phyloP scores from a whole-genome alignment of 1,140 invertebrate species.

The Agraylea sexmaculata region DNA sequence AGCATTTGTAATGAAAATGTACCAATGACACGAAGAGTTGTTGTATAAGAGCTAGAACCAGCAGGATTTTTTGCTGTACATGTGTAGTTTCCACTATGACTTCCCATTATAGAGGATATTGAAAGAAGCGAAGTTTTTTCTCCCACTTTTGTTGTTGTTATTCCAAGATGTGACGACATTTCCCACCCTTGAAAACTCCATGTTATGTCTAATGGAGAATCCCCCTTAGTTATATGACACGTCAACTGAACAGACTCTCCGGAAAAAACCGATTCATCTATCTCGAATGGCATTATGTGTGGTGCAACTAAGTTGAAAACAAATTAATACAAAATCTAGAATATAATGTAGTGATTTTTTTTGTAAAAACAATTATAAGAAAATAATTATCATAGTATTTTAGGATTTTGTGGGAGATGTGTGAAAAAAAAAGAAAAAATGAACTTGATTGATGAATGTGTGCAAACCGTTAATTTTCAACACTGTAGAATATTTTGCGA shows the following conservation, averaged over 20 bases:
- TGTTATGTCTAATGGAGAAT: conserved; percentile 53
- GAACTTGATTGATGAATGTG: conserved; percentile 13
- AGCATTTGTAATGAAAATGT: conserved; percentile 20
- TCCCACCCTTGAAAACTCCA: conserved; percentile 60
- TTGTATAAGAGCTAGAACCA: conserved; percentile 51
- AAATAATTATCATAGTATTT: background rate
- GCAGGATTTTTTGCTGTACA: conserved; percentile 56
- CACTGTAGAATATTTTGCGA: conserved; percentile 48
- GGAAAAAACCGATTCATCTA: conserved; percentile 50
- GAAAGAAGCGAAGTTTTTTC: conserved; percentile 55
- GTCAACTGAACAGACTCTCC: conserved; percentile 60
- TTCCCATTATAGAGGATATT: conserved; percentile 35
- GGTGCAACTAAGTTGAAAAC: conserved; percentile 49
- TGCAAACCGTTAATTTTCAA: conserved; percentile 58
- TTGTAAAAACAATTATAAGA: background rate
- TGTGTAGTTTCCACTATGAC: conserved; percentile 50
- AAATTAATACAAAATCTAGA: background rate
- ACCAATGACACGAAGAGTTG: conserved; percentile 62
- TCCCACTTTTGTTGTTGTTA: conserved; percentile 45
- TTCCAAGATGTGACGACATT: conserved; percentile 31
- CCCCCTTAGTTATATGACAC: conserved; percentile 64
- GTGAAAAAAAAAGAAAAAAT: conserved; percentile 15
- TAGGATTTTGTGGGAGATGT: background rate
- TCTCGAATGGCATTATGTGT: conserved; percentile 57
- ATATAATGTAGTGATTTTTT: background rate